Base-by-base conservation (phyloP, 1,140 invertebrate genomes). In the Drosophila pachea region DNA sequence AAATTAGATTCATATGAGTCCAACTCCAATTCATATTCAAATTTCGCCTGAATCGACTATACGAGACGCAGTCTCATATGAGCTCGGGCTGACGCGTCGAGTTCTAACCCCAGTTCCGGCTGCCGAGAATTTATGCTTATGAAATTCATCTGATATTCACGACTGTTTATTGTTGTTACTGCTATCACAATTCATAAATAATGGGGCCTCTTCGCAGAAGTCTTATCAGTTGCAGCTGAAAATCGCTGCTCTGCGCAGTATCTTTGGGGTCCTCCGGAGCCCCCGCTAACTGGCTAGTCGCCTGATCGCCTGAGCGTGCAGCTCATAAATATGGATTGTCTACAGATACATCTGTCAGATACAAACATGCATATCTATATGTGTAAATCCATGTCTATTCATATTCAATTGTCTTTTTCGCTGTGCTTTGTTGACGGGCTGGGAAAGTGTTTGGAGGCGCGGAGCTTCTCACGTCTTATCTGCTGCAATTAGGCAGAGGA, bases 81-180 rank as follows among this genome's bases (percentile, higher is more conserved):
- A 53, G 40, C 29, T 49, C n/a, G 7, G 31, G 22, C 35, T 5
- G 6, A 6, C 14, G 22, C 31, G 32, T 52, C 31, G 45, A 33
- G 7, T 14, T 65, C 56, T 35, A 62, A 55, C 62, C 50, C 64
- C 48, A 84, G 79, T 84, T 84, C 79, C 79, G 81, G 81, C 71
- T 86, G 42, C 38, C 64, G 70, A 76, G 40, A 68, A 68, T 68
- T 76, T 84, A 68, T 72, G 77, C 69, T 75, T 79, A 71, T 42
- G 35, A 53, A 62, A 55, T 49, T 49, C 12, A 64, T 31, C 32
- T 71, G 42, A 54, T 71, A 59, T 47, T 54, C 43, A 43, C 40
- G 33, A 48, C 9, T 40, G 4, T 40, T 12, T 12, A 42, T 42
- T 42, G n/a, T 47, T 38, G 52, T 47, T 42, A 68, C 53, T 60